Evolutionary conservation across 2,888 invertebrate genomes (phyloP), one percentile per base, ranked within the genome.

Genomic region (Pseudococcus longispinus): DNA sequence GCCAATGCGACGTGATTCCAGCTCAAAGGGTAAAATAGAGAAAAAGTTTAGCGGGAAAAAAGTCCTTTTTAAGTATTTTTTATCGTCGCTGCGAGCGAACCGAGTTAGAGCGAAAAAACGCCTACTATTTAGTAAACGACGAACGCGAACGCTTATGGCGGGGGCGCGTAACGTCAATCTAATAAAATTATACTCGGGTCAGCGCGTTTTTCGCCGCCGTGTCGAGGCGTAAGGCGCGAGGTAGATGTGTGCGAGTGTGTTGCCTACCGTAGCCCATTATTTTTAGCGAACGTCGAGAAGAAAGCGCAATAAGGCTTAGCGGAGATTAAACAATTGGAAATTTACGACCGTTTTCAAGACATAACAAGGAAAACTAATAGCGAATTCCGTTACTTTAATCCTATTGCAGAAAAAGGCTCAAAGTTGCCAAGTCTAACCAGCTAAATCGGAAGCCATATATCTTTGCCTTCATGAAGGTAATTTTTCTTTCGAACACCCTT

Each of bases 311-410:
- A 86, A 77, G 86, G 86, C 86, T 86, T 86, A 77, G 86, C 86
- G 87, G 44, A 87, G 87, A 87, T 87, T 87, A 87, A 87, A 87
- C 87, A 87, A 87, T 87, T 84, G 87, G 87, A 87, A 87, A 87
- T 87, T 87, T 87, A 87, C 87, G 87, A 87, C 83, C 83, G 83
- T 87, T 87, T 87, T 84, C 70, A 87, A 87, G 84, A 84, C 84
- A 83, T 87, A 87, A 87, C 87, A 87, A 87, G 83, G 87, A 83
- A 87, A 87, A 87, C 87, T 87, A 87, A 87, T 87, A 87, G 87
- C 84, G 84, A 87, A 87, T 87, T 87, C 87, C 87, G 87, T 87
- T 87, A 87, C 87, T 87, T 87, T 87, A 87, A 87, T 87, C 87
- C 87, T 82, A 83, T 83, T 32, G 87, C 82, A 60, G 87, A 87